Evolutionary conservation across 2,113 vertebrate genomes (phyloP), one percentile per base, ranked within the genome.

Genomic region (Anarrhichthys ocellatus): DNA sequence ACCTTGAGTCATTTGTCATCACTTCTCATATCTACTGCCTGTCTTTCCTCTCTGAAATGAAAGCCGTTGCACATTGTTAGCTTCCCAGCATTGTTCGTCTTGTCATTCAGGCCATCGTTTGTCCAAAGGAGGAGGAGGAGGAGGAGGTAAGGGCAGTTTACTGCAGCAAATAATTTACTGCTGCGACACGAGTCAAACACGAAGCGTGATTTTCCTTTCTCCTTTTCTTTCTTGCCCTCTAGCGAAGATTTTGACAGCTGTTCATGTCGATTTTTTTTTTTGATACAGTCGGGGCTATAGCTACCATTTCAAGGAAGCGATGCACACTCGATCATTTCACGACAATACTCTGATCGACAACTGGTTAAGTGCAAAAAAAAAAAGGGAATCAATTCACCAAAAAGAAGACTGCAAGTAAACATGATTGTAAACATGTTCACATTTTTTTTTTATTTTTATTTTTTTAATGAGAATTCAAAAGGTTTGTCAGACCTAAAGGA

Each of bases 1-100:
- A 90, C 93, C 93, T 90, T 91, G 89, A 91, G 76, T 82, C 73
- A 38, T 86, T 86, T 80, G 44, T 89, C 85, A 73, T 81, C 84
- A 70, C 78, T 80, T 76, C 75, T 83, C 88, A 34, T 61, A 72
- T 87, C 78, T 61, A 58, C 70, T 9, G 62, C 14, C 24, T 32
- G 46, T 81, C 68, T 62, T 62, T 78, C 66, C 71, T 66, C 32
- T 65, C 66, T 73, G 76, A 71, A 78, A 86, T 85, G 70, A 83
- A 85, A 84, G 78, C 62, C n/a, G 58, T 76, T 86, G 84, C 68
- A 73, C 66, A 20, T 73, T 74, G 87, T 86, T 81, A 68, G 87
- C 80, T 70, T 74, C 70, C 65, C 66, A 34, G 63, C 48, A 13
- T 73, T 79, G 76, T 72, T 83, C 81, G 88, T 91, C 85, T 68